Evolutionary conservation across 2,113 vertebrate genomes (phyloP), one percentile per base, ranked within the genome.

Genomic region (Falcunculus frontatus): DNA sequence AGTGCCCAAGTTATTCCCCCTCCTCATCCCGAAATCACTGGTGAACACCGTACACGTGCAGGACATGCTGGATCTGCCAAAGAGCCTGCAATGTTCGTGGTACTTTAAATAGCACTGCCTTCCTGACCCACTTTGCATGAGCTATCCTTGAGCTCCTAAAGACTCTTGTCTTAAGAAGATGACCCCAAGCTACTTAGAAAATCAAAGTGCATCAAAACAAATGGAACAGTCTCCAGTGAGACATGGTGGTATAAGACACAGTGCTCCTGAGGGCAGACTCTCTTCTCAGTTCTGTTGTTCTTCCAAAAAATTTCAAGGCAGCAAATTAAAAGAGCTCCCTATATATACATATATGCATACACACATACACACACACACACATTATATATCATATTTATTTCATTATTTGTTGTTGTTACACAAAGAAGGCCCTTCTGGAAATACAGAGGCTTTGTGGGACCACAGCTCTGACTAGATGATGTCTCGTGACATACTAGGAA

Each of bases 131-230:
- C 59, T 94, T 90, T 85, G 52, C 60, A 30, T 83, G 75, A 93
- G 87, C 57, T 84, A 1, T 46, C 87, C 84, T 32, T 29, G 55
- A 93, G 85, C 44, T 96, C 76, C 68, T 78, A 86, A 86, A 90
- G 52, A 88, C 88, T 80, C 78, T 39, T 84, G 73, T 94, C 89
- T 88, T 84, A 55, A 52, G 44, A 87, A 89, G 85, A 95, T 83
- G 87, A 96, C 89, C 84, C 78, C 84, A 85, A 92, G 94, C 95
- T 93, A 94, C 70, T 95, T 75, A 72, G 70, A 59, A 91, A 94
- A 95, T 90, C 84, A 59, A 89, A 93, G 77, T 91, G 75, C 81
- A 85, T 95, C 89, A 94, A 73, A 96, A 93, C 77, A 87, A 93
- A 95, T 55, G 55, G 59, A 94, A 94, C 0, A 56, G 59, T 77